These are phyloP conservation scores for Meloidogyne exigua DNA, from an alignment of 1,140 invertebrate genomes.

Conservation along the genomic window DNA sequence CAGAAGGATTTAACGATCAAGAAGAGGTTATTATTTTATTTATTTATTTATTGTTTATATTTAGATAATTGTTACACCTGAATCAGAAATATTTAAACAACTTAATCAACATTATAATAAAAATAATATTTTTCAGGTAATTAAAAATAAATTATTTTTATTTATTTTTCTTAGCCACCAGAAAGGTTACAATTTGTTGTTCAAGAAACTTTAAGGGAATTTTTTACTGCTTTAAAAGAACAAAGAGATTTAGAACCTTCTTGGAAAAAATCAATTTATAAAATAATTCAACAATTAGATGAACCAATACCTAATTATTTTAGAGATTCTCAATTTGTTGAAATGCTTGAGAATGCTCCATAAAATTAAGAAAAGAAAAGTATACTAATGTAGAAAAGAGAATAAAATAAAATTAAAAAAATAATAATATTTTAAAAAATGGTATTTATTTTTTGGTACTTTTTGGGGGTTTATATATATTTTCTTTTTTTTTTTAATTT, in stretches of 20 bases:
- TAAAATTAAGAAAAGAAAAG: background rate
- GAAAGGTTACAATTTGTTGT: slow-evolving; percentile 92
- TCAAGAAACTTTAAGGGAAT: slow-evolving; percentile 92
- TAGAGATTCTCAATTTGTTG: slow-evolving; percentile 97
- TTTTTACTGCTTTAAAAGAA: slow-evolving; percentile 92
- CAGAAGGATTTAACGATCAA: slow-evolving; percentile 85
- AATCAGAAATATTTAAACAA: slow-evolving; percentile 94
- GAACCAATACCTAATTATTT: slow-evolving; percentile 98
- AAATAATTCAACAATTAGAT: slow-evolving; percentile 96
- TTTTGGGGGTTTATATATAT: too few species aligned
- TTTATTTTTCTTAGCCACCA: slow-evolving; percentile 78
- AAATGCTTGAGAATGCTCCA: slow-evolving; percentile 18
- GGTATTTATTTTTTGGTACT: too few species aligned
- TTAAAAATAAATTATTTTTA: background rate
- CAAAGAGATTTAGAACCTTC: slow-evolving; percentile 95
- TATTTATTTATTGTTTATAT: background rate
- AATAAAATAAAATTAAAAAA: background rate
- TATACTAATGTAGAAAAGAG: background rate
- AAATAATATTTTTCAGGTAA: slow-evolving; percentile 99
- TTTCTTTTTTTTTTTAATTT: too few species aligned
- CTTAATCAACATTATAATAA: slow-evolving; percentile 99
- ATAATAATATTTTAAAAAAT: too few species aligned
- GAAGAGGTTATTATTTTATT: slow-evolving; percentile 73
- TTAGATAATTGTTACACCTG: slow-evolving; percentile 79
- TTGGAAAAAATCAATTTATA: slow-evolving; percentile 99